These are phyloP conservation scores for Struthidea cinerea DNA, from an alignment of 2,113 vertebrate species.

Conservation along the genomic window DNA sequence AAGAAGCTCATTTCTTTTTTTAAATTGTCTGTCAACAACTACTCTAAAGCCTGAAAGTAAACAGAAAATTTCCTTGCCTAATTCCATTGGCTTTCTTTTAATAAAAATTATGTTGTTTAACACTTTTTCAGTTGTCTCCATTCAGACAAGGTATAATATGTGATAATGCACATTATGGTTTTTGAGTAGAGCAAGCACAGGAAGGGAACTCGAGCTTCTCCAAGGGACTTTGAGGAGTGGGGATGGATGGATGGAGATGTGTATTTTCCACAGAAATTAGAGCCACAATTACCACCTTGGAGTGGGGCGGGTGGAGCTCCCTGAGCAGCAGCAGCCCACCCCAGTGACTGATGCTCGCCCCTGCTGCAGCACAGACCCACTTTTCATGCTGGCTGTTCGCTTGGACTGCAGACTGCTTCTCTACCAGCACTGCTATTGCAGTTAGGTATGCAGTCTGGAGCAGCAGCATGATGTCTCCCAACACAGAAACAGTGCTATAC, in stretches of 20 bases:
- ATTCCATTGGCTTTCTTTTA: neutral
- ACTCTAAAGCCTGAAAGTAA: slow-evolving; percentile 8
- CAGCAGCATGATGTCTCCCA: neutral
- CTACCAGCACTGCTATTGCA: neutral
- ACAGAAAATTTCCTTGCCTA: neutral
- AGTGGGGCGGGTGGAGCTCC: neutral
- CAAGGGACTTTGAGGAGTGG: neutral
- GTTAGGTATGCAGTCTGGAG: neutral
- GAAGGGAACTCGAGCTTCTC: neutral
- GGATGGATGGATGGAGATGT: neutral
- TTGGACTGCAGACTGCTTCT: neutral
- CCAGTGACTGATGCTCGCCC: neutral
- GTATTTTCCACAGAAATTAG: neutral
- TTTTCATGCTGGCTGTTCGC: neutral
- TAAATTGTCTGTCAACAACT: slow-evolving; percentile 37
- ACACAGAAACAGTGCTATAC: neutral
- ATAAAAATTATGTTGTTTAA: neutral
- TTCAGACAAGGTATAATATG: neutral
- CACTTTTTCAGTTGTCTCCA: neutral
- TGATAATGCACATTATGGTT: neutral
- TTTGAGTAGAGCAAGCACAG: neutral
- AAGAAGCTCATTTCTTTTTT: slow-evolving; percentile 47
- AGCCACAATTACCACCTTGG: neutral
- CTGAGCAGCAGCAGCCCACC: neutral
- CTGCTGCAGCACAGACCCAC: neutral